Evolutionary conservation across 1,140 invertebrate genomes (phyloP).

Genomic region (Dreissena rostriformis): DNA sequence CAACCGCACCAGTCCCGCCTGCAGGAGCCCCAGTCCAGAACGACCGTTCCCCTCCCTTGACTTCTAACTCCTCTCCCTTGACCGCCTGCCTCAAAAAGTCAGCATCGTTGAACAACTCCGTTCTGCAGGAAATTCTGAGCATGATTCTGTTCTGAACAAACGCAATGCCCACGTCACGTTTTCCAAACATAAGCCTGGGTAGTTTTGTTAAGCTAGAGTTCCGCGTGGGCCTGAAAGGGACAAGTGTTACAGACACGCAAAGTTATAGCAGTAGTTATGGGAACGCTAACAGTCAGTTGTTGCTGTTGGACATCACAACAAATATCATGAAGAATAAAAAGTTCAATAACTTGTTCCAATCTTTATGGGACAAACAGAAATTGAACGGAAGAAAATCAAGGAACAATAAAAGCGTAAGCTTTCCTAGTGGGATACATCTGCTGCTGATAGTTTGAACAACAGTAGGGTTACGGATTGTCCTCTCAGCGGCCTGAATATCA

Average conservation of each 20-base stretch:
- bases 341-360: conserved; percentile 30
- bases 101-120: conserved; percentile 6
- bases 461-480: not conserved
- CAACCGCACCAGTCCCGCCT: conserved; percentile 74
- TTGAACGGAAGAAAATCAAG: conserved; percentile 8
- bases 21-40: conserved; percentile 75
- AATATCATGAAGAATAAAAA: conserved; percentile 23
- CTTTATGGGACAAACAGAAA: conserved; percentile 44
- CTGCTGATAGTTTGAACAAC: not conserved
- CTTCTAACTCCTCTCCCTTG: conserved; percentile 40
- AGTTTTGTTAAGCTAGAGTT: conserved; percentile 15
- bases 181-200: conserved; percentile 24
- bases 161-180: not conserved
- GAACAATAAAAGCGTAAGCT: conserved; percentile 39
- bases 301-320: not conserved
- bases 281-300: not conserved
- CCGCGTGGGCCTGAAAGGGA: not conserved
- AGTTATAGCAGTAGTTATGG: not conserved
- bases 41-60: conserved; percentile 63
- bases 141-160: not conserved
- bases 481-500: conserved; percentile 80
- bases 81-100: conserved; percentile 9
- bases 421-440: conserved; percentile 18
- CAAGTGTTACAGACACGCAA: not conserved
- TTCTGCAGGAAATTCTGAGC: conserved; percentile 9